Evolutionary conservation across 2,888 invertebrate species (phyloP).

Genomic region (Protonemura montana): DNA sequence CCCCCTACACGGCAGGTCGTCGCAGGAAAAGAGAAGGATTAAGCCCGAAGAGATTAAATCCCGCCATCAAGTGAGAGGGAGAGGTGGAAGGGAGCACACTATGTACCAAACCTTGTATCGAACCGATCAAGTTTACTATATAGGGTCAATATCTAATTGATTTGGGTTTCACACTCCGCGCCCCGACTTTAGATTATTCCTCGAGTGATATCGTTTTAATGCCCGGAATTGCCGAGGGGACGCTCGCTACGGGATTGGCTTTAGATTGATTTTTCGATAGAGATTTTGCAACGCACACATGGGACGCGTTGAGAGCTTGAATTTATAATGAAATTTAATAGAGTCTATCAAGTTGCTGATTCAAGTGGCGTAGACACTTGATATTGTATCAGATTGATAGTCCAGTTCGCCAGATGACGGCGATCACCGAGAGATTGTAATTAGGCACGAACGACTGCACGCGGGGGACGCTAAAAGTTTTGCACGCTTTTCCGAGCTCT

Average conservation of each 20-base stretch:
- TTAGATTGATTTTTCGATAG: neutral
- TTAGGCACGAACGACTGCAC: too few species aligned
- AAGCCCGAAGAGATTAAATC: conserved; percentile 44
- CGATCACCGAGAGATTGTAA: too few species aligned
- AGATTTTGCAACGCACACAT: neutral
- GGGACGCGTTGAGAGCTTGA: neutral
- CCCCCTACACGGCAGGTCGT: neutral
- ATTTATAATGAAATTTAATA: neutral
- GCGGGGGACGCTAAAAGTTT: too few species aligned
- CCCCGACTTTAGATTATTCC: neutral
- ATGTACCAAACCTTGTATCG: too few species aligned
- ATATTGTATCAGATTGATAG: too few species aligned
- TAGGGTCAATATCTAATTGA: conserved; percentile 37
- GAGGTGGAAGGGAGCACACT: too few species aligned
- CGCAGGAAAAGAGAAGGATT: conserved; percentile 40
- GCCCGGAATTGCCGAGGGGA: neutral
- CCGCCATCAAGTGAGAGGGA: neutral
- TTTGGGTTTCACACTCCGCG: conserved; percentile 37
- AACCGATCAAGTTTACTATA: conserved; percentile 26
- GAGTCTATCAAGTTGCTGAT: neutral
- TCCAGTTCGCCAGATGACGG: too few species aligned
- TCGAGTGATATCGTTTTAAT: conserved; percentile 30
- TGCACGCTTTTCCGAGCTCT: too few species aligned
- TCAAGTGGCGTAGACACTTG: too few species aligned
- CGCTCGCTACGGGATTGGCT: neutral